Base-by-base conservation (phyloP, 2,888 invertebrate genomes). In the Syrphus vitripennis region DNA sequence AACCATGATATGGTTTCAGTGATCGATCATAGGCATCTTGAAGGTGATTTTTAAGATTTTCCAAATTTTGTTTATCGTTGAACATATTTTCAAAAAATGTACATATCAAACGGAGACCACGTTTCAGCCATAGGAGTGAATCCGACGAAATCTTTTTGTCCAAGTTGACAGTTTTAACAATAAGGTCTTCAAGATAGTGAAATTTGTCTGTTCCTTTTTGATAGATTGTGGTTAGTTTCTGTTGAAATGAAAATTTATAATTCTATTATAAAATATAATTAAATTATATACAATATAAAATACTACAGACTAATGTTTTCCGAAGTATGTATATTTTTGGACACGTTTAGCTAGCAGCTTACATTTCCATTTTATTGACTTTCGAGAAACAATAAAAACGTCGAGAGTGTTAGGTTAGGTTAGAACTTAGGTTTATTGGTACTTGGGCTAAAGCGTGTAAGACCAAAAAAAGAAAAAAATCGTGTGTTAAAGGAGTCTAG, bases 121-220 rank as follows among this genome's bases (percentile, higher is more conserved):
- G 95, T 91, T 95, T 95, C 2, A 97, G 93, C 97, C 97, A 97
- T 61, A 96, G 91, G 74, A 97, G 91, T 69, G 96, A 94, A 90
- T 95, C 95, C 26, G 94, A 93, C 29, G 94, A 95, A 83, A 92
- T 89, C 78, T 91, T 90, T 88, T 93, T 92, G 50, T 94, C 94
- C 71, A 93, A 91, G 70, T 92, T 91, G 88, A 94, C 93, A 91
- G 96, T 96, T 77, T 93, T 91, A 71, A 94, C 90, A 89, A 97
- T 94, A 92, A 96, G 93, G 90, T 95, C 95, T 88, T 96, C 94
- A 79, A 97, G 91, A 90, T 95, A 95, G 50, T 94, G 92, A 89
- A 94, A 93, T 75, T 91, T 93, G 65, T 93, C 90, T 63, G 91
- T 92, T 90, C 95, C 93, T 89, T 92, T 92, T 48, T 92, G 91